phyloP scores from a whole-genome alignment of 1,140 invertebrate genomes.

The Anthonomus grandis region DNA sequence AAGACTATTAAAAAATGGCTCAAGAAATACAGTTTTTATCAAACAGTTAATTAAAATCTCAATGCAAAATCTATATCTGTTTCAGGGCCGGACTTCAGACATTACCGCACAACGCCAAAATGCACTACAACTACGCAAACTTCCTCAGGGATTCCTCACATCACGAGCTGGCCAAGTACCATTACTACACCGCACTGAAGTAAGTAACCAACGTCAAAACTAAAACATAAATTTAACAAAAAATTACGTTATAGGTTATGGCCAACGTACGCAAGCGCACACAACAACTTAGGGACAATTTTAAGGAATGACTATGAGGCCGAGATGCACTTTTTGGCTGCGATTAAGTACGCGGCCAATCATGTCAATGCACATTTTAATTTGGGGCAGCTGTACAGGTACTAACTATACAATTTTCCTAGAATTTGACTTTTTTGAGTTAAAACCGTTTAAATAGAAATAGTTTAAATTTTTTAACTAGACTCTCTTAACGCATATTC shows the following conservation, averaged over 20 bases:
- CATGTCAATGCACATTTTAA: constrained; percentile 86
- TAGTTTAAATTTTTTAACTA: too few relatives aligned
- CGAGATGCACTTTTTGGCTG: constrained; percentile 72
- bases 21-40: too few relatives aligned
- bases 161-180: constrained; percentile 66
- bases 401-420: too few relatives aligned
- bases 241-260: constrained; percentile 62
- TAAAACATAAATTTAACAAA: too few relatives aligned
- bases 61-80: constrained; percentile 30
- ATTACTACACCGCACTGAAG: constrained; percentile 80
- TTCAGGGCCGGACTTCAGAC: constrained; percentile 75
- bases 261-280: constrained; percentile 81
- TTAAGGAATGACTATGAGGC: constrained; percentile 64
- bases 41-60: too few relatives aligned
- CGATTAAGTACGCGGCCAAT: constrained; percentile 68
- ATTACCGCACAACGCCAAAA: constrained; percentile 82
- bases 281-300: constrained; percentile 84
- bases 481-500: too few relatives aligned
- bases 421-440: too few relatives aligned
- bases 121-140: constrained; percentile 91
- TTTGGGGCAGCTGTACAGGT: constrained; percentile 80
- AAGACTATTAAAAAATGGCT: too few relatives aligned
- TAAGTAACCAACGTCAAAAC: constrained; percentile 59
- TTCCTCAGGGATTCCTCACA: constrained; percentile 73
- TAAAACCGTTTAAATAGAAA: too few relatives aligned